Base-by-base conservation (phyloP, 2,113 vertebrate genomes). In the Polyodon spathula region DNA sequence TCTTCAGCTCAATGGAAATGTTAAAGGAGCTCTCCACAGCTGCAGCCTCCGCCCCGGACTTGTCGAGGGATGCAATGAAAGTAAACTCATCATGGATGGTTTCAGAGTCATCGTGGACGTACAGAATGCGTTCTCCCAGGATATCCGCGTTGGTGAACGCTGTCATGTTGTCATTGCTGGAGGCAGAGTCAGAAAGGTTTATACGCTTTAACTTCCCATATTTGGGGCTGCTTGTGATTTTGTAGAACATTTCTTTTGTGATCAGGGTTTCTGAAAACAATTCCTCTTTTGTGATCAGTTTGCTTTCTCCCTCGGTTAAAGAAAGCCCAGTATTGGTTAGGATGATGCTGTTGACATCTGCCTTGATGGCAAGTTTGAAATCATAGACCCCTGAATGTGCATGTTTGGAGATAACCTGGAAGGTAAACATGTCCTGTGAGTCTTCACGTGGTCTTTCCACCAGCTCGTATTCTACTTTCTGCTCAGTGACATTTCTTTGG, bases 61-160 rank as follows among this genome's bases (percentile, higher is more conserved):
- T 68, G 51, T 50, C 75, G 42, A 72, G 76, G 41, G 80, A 90
- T 15, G 83, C 88, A 63, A 83, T 74, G 39, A 94, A 83, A 53
- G 75, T 69, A 74, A 98, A 92, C 16, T 81, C 70, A 15, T 97
- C 92, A 40, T 60, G 66, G 1, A 12, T 68, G 0, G 87, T 90
- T 81, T 98, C 95, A 56, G 90, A 89, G 74, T 95, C 86, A 0
- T 96, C 88, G 0, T 96, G 94, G 58, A 90, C 70, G 16, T 92
- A 98, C 69, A 94, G 84, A 48, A 97, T 79, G n/a, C 54, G 66
- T 40, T 90, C 78, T 10, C 71, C 75, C 40, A 71, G 55, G 64
- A 94, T 82, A 70, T 94, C 92, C 67, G 86, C 70, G 61, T 80
- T 87, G 58, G 79, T 91, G 70, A 96, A 96, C 8, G 63, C 66